Evolutionary conservation across 2,113 vertebrate species (phyloP).

Genomic region (Alligator sinensis): DNA sequence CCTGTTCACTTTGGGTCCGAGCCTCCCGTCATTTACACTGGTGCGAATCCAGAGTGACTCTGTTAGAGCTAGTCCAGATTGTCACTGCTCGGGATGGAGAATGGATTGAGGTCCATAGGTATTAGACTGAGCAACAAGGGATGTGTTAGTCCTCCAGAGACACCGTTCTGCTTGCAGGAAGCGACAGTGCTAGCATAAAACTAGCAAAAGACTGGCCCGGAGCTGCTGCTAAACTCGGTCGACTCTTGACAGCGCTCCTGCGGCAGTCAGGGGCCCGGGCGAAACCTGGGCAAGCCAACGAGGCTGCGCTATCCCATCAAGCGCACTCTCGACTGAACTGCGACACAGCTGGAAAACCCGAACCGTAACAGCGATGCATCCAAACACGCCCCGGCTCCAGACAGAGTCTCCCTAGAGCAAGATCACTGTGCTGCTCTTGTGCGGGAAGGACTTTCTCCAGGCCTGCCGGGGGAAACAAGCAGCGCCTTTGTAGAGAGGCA

Average conservation of each 20-base stretch:
- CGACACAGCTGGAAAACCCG: background rate
- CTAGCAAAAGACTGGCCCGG: background rate
- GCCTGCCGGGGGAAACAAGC: background rate
- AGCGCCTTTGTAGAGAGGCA: background rate
- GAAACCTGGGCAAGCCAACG: background rate
- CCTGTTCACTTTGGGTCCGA: background rate
- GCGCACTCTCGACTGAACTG: background rate
- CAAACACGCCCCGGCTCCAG: background rate
- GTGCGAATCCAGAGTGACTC: background rate
- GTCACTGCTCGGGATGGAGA: background rate
- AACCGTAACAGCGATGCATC: accelerated
- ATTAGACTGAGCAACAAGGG: background rate
- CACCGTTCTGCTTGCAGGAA: background rate
- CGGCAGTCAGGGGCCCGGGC: background rate
- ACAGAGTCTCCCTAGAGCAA: background rate
- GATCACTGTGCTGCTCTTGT: background rate
- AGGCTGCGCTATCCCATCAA: background rate
- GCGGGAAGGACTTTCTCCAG: background rate
- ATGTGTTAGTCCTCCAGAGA: background rate
- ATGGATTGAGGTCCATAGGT: background rate
- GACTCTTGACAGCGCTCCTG: no score
- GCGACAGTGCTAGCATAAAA: background rate
- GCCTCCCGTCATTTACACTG: background rate
- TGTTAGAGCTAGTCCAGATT: background rate
- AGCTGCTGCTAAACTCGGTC: background rate